These are phyloP conservation scores for Drosophila parabipectinata DNA, from an alignment of 1,140 invertebrate genomes.

Conservation along the genomic window DNA sequence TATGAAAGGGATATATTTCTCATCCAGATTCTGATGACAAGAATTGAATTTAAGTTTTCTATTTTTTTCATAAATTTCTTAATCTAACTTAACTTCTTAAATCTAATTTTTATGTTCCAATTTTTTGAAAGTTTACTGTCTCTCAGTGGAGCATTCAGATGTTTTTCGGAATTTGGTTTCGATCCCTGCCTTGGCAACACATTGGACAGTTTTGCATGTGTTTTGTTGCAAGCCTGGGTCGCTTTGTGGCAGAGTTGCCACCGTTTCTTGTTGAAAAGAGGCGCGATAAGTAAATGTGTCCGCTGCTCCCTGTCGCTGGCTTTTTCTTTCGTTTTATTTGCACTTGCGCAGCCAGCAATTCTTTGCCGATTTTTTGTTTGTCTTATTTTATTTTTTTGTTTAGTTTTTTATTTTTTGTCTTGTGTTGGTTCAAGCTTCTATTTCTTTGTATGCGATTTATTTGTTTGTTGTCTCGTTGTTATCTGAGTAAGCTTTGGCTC, in stretches of 20 bases:
- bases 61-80: no score
- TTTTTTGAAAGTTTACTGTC: neutral
- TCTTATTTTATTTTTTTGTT: conserved; percentile 18
- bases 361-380: conserved; percentile 47
- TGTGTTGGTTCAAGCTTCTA: conserved; percentile 56
- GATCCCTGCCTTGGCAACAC: conserved; percentile 42
- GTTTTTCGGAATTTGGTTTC: conserved; percentile 54
- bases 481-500: conserved; percentile 62
- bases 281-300: conserved; percentile 82
- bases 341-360: conserved; percentile 71
- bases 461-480: conserved; percentile 82
- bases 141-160: conserved; percentile 41
- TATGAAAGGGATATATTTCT: no score
- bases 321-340: conserved; percentile 69
- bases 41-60: no score
- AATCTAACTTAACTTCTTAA: no score
- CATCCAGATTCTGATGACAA: no score
- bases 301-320: conserved; percentile 43
- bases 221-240: conserved; percentile 42
- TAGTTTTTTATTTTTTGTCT: conserved; percentile 11
- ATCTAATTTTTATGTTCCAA: no score
- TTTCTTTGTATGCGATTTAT: conserved; percentile 76
- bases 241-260: conserved; percentile 62
- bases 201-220: conserved; percentile 67
- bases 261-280: conserved; percentile 75